A percentile compares a stretch with the other conserved stretches of the same genome.
phyloP scores from a whole-genome alignment of 2,113 vertebrate genomes.

The Campylomormyrus numenius region DNA sequence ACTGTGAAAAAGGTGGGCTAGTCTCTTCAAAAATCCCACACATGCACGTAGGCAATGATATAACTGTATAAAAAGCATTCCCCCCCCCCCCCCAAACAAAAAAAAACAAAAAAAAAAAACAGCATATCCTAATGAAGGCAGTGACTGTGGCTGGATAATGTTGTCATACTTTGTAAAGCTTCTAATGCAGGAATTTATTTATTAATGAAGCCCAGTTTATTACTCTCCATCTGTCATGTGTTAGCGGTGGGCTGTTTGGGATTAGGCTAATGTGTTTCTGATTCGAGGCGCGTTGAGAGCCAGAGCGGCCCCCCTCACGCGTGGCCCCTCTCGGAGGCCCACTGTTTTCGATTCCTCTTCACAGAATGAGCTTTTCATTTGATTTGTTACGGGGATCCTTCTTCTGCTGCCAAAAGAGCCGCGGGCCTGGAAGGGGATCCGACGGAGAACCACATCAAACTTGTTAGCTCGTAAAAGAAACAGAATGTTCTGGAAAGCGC shows the following conservation, averaged over 20 bases:
- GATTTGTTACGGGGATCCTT: constrained; percentile 76
- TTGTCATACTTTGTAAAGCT: constrained; percentile 75
- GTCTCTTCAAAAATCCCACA: background rate
- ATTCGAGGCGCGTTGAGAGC: constrained; percentile 78
- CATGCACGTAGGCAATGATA: background rate
- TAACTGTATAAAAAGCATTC: background rate
- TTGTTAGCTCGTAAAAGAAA: constrained; percentile 65
- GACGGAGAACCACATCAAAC: constrained; percentile 73
- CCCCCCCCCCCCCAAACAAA: too few species aligned
- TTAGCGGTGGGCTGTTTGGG: constrained; percentile 76
- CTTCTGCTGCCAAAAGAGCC: constrained; percentile 83
- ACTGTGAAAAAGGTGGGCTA: background rate
- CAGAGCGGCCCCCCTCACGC: constrained; percentile 77
- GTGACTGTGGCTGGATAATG: constrained; percentile 65
- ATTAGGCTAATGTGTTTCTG: constrained; percentile 84
- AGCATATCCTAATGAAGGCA: constrained; percentile 32
- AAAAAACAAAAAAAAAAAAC: background rate
- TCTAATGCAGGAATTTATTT: constrained; percentile 81
- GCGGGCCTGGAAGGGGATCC: constrained; percentile 73
- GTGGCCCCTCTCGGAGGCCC: constrained; percentile 75
- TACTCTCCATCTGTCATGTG: constrained; percentile 75
- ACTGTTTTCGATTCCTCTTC: constrained; percentile 82
- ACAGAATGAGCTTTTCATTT: constrained; percentile 77
- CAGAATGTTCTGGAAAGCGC: constrained; percentile 51
- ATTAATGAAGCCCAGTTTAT: constrained; percentile 78